Evolutionary conservation across 2,797 vertebrate genomes (phyloP).

Genomic region (Siniperca scherzeri): DNA sequence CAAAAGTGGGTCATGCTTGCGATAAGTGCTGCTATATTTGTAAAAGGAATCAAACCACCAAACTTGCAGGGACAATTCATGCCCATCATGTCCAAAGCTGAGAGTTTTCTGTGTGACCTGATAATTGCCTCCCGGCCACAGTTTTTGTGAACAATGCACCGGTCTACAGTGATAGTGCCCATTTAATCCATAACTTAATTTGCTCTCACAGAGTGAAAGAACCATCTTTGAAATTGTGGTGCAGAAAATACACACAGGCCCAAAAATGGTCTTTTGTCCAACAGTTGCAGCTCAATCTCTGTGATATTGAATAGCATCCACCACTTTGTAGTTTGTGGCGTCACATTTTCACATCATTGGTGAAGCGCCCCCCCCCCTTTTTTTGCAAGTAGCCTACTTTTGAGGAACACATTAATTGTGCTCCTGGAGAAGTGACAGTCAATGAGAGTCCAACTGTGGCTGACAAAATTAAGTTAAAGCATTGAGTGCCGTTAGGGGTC

Average conservation of each 20-base stretch:
- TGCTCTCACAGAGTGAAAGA: slow-evolving; percentile 48
- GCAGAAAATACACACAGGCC: slow-evolving; percentile 1
- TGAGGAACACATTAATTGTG: slow-evolving; percentile 65
- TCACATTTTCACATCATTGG: slow-evolving; percentile 28
- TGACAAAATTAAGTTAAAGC: slow-evolving; percentile 54
- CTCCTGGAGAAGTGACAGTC: slow-evolving; percentile 59
- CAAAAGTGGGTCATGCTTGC: slow-evolving; percentile 75
- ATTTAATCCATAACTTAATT: slow-evolving; percentile 59
- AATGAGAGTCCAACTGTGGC: slow-evolving; percentile 39
- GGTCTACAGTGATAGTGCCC: slow-evolving; percentile 10
- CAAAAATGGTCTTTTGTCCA: slow-evolving; percentile 1
- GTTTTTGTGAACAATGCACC: slow-evolving; percentile 57
- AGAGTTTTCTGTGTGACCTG: slow-evolving; percentile 41
- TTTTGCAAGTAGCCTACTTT: neutral
- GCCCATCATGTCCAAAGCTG: slow-evolving; percentile 47
- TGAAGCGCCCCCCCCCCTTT: neutral
- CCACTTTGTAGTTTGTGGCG: slow-evolving; percentile 1
- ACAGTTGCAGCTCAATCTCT: slow-evolving; percentile 19
- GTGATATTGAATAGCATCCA: slow-evolving; percentile 22
- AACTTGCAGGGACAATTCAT: slow-evolving; percentile 64
- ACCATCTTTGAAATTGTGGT: slow-evolving; percentile 31
- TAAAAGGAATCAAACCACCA: slow-evolving; percentile 65
- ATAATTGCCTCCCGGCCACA: slow-evolving; percentile 64
- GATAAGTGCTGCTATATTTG: slow-evolving; percentile 69
- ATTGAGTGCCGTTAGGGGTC: slow-evolving; percentile 64